phyloP scores from a whole-genome alignment of 2,888 invertebrate genomes.

The Steromphala cineraria region DNA sequence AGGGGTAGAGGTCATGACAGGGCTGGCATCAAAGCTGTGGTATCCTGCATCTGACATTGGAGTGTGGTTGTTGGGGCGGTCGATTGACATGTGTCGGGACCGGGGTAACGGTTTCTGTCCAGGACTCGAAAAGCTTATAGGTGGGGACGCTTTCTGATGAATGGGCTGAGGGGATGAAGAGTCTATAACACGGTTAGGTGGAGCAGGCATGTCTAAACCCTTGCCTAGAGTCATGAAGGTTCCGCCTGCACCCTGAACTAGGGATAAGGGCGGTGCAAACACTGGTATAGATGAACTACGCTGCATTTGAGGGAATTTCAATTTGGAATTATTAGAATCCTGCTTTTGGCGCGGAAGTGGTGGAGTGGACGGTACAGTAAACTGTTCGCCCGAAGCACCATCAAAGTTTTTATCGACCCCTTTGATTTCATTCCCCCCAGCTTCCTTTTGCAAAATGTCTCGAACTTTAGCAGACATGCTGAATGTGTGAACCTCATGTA shows the following conservation, averaged over 20 bases:
- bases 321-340: constrained; percentile 7
- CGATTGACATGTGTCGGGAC: constrained; percentile 35
- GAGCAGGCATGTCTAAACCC: constrained; percentile 12
- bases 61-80: constrained; percentile 35
- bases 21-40: constrained; percentile 57
- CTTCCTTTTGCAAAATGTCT: not conserved
- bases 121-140: not conserved
- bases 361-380: constrained; percentile 33
- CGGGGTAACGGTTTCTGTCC: constrained; percentile 26
- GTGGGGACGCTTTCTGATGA: not conserved
- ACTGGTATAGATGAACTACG: constrained; percentile 32
- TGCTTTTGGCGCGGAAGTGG: constrained; percentile 24
- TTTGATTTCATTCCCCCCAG: not conserved
- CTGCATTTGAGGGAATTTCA: constrained; percentile 23
- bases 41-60: constrained; percentile 62
- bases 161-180: not conserved
- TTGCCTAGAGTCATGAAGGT: not conserved
- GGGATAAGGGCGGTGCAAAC: constrained; percentile 7
- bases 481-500: not conserved
- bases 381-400: constrained; percentile 5
- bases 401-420: not conserved
- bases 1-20: constrained; percentile 47
- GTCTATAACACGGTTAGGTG: not conserved
- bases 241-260: not conserved
- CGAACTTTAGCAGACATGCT: not conserved